Percentiles rank a stretch among this genome's conserved stretches.
Evolutionary conservation across 2,113 vertebrate genomes (phyloP).

Genomic region (Nerophis lumbriciformis): DNA sequence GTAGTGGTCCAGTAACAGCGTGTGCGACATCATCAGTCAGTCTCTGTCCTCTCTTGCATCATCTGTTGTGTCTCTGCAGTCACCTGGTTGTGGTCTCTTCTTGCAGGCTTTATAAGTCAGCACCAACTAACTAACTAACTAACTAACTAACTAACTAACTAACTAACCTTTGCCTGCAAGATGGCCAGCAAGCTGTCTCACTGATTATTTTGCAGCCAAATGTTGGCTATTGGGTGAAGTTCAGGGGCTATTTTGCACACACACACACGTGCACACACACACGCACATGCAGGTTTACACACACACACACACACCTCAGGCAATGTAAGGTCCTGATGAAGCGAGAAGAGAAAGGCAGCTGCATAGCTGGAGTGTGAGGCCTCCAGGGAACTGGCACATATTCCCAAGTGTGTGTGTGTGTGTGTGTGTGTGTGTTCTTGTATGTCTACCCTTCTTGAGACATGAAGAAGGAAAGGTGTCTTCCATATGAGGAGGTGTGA

Average conservation of each 20-base stretch:
- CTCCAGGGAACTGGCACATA: slow-evolving; percentile 45
- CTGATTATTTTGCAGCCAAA: slow-evolving; percentile 31
- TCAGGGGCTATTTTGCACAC: slow-evolving; percentile 38
- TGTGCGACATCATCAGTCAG: slow-evolving; percentile 29
- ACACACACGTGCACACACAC: slow-evolving; percentile 14
- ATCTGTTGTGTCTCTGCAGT: slow-evolving; percentile 45
- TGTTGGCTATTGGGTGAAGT: slow-evolving; percentile 38
- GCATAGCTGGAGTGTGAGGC: slow-evolving; percentile 51
- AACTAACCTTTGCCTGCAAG: slow-evolving; percentile 12
- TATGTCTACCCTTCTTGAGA: too few species aligned
- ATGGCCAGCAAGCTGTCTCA: slow-evolving; percentile 5
- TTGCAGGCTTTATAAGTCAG: slow-evolving; percentile 20
- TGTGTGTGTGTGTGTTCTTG: slow-evolving; percentile 10
- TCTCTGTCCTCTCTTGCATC: slow-evolving; percentile 42
- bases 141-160: too few species aligned
- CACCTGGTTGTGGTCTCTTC: slow-evolving; percentile 4
- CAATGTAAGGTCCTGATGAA: slow-evolving; percentile 60
- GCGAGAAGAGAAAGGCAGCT: slow-evolving; percentile 52
- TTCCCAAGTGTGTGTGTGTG: slow-evolving; percentile 16
- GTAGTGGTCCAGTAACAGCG: not conserved
- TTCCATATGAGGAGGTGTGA: too few species aligned
- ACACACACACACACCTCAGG: slow-evolving; percentile 42
- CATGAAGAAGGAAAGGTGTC: too few species aligned
- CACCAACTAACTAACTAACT: too few species aligned
- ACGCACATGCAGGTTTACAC: not conserved